Base-by-base conservation (phyloP, 2,797 vertebrate genomes). In the Acridotheres tristis region DNA sequence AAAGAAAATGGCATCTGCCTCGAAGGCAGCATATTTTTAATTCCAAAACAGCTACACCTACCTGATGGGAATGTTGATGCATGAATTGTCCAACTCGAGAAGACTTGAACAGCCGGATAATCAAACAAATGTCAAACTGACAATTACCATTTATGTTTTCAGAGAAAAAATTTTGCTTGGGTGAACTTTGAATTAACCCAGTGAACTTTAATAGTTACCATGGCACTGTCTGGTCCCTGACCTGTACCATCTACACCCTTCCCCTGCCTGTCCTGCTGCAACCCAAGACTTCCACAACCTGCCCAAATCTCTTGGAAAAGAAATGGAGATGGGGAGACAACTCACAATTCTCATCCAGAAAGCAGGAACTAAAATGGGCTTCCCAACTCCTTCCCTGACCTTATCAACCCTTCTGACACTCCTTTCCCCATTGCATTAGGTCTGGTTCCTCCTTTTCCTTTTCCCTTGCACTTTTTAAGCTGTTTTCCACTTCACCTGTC, bases 1-100 rank as follows among this genome's bases (percentile, higher is more conserved):
- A 66, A 42, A 74, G 67, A 67, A 92, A 93, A 84, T 36, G 40
- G 74, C 66, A 90, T 76, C 73, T 88, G 88, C 43, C 83, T 88
- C 77, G 55, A 85, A 88, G 69, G 73, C 67, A 86, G 73, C 5
- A 1, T 34, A 45, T 76, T 86, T 91, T 91, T 88, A 94, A 92
- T 84, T 86, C 89, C 80, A 69, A 51, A 69, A 78, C 85, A 91
- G 58, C 34, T 40, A 5, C 23, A 50, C 53, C 78, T 55, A 63
- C 67, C 76, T 18, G 45, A 65, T 32, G 29, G 51, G 87, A 80
- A 94, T 88, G 85, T 7, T 86, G 73, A 95, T 80, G n/a, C 48
- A 51, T 29, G 32, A 47, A 16, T 23, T 73, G 19, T 66, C 85
- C 77, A 55, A 5, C 48, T 62, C 4, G 1, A 55, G n/a, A 27